Percentiles rank a stretch among this genome's conserved stretches.
Evolutionary conservation across 2,888 invertebrate species (phyloP).

Genomic region (Eurois occulta): DNA sequence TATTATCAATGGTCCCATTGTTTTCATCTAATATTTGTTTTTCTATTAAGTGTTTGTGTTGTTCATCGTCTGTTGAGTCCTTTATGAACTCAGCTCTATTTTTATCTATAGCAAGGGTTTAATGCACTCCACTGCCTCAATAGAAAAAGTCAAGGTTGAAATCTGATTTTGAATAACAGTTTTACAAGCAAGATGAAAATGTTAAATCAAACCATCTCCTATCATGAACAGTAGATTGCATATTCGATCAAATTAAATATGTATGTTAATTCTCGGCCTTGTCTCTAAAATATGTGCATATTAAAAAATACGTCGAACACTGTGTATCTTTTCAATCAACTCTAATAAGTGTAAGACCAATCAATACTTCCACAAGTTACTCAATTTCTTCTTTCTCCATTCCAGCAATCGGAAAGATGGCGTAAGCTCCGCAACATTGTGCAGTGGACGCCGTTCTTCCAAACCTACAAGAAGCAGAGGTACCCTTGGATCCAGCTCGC

Average conservation of each 20-base stretch:
- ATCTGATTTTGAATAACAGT: constrained; percentile 1
- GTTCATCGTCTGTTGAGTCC: neutral
- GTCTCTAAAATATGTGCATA: neutral
- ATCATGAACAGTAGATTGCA: neutral
- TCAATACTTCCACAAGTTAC: neutral
- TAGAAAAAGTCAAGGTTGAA: constrained; percentile 5
- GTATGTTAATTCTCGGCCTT: neutral
- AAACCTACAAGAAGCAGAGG: constrained; percentile 98
- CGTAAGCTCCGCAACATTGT: constrained; percentile 98
- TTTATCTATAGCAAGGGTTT: constrained; percentile 9
- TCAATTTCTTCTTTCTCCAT: constrained; percentile 66
- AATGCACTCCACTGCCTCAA: neutral
- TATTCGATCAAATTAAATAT: neutral
- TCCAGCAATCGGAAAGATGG: constrained; percentile 97
- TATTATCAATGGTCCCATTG: constrained; percentile 40
- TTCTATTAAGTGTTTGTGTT: constrained; percentile 14
- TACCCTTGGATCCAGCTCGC: constrained; percentile 99
- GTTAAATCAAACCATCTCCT: neutral
- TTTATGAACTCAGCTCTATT: constrained; percentile 23
- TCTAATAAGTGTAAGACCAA: neutral
- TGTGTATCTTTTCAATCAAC: neutral
- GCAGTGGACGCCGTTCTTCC: constrained; percentile 99
- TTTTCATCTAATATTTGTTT: constrained; percentile 32
- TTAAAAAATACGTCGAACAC: neutral
- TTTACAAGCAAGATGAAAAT: neutral